Conservation (phyloP, 2,888 invertebrate species). For the Netelia virgata region DNA sequence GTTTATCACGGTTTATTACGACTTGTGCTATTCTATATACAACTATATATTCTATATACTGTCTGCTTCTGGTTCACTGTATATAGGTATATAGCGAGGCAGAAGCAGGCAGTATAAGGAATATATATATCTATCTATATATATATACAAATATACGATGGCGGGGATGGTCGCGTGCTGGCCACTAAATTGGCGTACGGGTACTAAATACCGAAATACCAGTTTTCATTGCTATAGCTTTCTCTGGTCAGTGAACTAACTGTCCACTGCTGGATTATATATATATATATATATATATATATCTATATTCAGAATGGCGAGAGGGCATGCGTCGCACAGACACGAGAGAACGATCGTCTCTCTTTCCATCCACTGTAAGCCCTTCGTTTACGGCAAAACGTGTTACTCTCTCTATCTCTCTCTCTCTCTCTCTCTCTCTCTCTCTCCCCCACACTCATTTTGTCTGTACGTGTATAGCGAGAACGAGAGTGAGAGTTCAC, state of each 20-base stretch:
- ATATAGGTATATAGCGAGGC: constrained; percentile 23
- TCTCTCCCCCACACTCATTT: constrained; percentile 34
- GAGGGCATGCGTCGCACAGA: constrained; percentile 8
- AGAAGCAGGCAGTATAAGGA: background rate
- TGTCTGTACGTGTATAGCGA: constrained; percentile 13
- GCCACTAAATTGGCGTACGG: constrained; percentile 79
- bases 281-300: background rate
- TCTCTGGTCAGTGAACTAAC: constrained; percentile 50
- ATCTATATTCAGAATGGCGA: constrained; percentile 2
- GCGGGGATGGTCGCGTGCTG: constrained; percentile 35
- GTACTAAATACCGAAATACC: constrained; percentile 80
- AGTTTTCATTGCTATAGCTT: constrained; percentile 68
- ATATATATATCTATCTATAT: background rate
- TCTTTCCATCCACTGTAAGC: constrained; percentile 38
- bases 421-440: constrained; percentile 17
- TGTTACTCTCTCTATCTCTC: constrained; percentile 29
- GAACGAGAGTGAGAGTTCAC: constrained; percentile 45
- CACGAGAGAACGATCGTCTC: constrained; percentile 13
- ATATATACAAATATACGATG: background rate
- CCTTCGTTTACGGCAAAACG: constrained; percentile 40
- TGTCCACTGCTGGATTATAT: constrained; percentile 26
- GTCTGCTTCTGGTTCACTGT: too few species aligned
- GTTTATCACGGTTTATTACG: constrained; percentile 81
- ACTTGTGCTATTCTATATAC: constrained; percentile 19
- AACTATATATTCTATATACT: too few species aligned